Evolutionary conservation across 2,113 vertebrate genomes (phyloP).

Genomic region (Passer montanus): DNA sequence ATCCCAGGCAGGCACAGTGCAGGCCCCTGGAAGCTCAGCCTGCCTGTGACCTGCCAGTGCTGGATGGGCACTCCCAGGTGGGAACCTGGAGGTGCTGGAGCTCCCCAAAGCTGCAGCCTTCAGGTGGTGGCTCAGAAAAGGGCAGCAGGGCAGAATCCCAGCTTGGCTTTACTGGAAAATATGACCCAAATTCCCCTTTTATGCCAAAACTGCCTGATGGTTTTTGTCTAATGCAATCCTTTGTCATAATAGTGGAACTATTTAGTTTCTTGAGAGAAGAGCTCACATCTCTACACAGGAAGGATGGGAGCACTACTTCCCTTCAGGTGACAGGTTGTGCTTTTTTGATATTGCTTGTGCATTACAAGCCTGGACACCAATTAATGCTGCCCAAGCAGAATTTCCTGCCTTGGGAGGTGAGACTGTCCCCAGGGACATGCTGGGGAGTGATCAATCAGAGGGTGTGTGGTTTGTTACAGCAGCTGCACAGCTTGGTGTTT

Average conservation of each 20-base stretch:
- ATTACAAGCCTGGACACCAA: neutral
- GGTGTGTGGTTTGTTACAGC: neutral
- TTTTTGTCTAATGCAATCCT: neutral
- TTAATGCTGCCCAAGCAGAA: neutral
- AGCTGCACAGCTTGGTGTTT: neutral
- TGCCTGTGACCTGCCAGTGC: fast-evolving
- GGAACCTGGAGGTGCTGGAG: neutral
- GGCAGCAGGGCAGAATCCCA: neutral
- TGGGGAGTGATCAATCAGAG: fast-evolving
- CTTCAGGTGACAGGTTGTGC: neutral
- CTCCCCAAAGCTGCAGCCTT: neutral
- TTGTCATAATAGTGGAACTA: neutral
- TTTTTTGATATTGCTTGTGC: neutral
- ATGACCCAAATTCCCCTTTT: fast-evolving
- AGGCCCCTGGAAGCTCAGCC: neutral
- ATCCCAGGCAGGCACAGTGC: no score
- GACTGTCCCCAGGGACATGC: neutral
- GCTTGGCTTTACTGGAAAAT: neutral
- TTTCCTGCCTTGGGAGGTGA: neutral
- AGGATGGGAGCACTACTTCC: neutral
- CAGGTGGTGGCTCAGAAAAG: neutral
- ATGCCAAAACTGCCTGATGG: neutral
- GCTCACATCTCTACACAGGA: neutral
- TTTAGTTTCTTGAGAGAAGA: neutral
- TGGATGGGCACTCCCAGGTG: fast-evolving